A percentile compares a stretch with the other conserved stretches of the same genome.
These are phyloP conservation scores for Anarhynchus alexandrinus DNA, from an alignment of 2,113 vertebrate genomes.

Conservation along the genomic window DNA sequence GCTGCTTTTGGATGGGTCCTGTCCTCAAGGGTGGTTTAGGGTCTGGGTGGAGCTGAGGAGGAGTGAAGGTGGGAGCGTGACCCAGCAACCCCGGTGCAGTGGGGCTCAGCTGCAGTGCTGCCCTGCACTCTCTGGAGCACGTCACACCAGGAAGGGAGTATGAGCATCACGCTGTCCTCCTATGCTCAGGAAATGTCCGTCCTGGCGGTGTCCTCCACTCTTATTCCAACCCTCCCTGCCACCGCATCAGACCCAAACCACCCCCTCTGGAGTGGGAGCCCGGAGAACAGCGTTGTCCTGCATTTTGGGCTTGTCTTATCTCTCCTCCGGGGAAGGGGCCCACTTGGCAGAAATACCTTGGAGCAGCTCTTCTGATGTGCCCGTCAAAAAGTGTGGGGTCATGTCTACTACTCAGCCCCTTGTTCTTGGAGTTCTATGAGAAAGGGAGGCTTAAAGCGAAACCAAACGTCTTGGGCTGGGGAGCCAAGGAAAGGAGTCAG, in stretches of 20 bases:
- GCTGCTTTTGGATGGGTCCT: not conserved
- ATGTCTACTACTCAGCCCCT: not conserved
- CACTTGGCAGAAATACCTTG: not conserved
- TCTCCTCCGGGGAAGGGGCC: not conserved
- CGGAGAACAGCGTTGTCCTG: not conserved
- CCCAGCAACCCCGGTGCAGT: too few species aligned
- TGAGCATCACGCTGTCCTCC: not conserved
- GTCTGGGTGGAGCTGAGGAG: not conserved
- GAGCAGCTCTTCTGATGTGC: not conserved
- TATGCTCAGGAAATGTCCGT: not conserved
- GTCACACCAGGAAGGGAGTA: not conserved
- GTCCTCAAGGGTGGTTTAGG: not conserved
- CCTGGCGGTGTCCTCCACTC: not conserved
- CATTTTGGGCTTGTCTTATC: not conserved
- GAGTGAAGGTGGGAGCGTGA: not conserved
- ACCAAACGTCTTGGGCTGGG: not conserved
- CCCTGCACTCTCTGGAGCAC: too few species aligned
- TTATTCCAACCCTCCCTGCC: not conserved
- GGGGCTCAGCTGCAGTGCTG: not conserved
- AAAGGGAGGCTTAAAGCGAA: not conserved
- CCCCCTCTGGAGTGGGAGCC: not conserved
- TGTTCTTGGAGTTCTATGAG: not conserved
- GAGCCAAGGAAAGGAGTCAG: not conserved
- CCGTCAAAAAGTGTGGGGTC: not conserved
- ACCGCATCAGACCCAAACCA: not conserved